Evolutionary conservation across 2,888 invertebrate species (phyloP), one percentile per base, ranked within the genome.

Genomic region (Carcina quercana): DNA sequence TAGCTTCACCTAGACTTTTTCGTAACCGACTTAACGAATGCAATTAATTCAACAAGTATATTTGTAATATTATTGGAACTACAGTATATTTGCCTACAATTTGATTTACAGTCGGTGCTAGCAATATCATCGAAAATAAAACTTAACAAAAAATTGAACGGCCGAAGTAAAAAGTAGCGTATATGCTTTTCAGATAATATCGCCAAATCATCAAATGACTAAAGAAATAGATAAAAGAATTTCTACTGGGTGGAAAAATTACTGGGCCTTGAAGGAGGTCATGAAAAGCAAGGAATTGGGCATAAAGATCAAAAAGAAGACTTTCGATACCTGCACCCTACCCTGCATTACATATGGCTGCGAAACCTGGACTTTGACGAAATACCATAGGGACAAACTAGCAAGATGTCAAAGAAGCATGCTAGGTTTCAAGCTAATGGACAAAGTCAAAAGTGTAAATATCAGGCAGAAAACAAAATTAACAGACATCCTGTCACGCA

Each of bases 151-250:
- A n/a, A n/a, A n/a, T n/a, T n/a, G n/a, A n/a, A n/a, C n/a, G n/a
- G n/a, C n/a, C n/a, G n/a, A n/a, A n/a, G n/a, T n/a, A n/a, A n/a
- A n/a, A n/a, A n/a, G n/a, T n/a, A n/a, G n/a, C n/a, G n/a, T n/a
- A n/a, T n/a, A n/a, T n/a, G n/a, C n/a, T n/a, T n/a, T n/a, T 6
- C 45, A 45, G 19, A 7, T 42, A 8, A 38, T 42, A 24, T 35
- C 43, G 10, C 27, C 32, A 7, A 31, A 11, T 21, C 32, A 42
- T 3, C 28, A 10, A 1, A 39, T 30, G n/a, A 12, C 24, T 1
- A 44, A 41, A 36, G 40, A 44, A 41, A 33, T 44, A 2, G 34
- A 43, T 12, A 41, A 31, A 26, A 43, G 42, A 17, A 38, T 38
- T 25, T 14, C 22, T 6, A 37, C 32, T 6, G 30, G 30, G 7